A percentile compares a stretch with the other conserved stretches of the same genome.
Evolutionary conservation across 1,140 invertebrate species (phyloP).

Genomic region (Formica selysi): DNA sequence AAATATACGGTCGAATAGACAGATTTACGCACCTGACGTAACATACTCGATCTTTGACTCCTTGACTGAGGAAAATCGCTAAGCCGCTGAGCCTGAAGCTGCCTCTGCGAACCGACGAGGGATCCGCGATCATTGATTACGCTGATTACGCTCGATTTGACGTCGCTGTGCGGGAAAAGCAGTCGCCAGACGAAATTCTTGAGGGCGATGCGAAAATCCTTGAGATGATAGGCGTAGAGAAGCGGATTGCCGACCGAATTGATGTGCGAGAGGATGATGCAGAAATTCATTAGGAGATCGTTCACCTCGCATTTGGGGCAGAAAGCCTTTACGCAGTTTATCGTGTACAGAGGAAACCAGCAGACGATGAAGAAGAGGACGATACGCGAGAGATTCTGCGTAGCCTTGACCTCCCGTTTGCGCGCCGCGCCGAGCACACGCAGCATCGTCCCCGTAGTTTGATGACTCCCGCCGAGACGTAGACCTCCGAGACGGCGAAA

Average conservation of each 20-base stretch:
- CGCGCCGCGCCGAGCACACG: conserved; percentile 92
- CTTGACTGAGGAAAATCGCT: neutral
- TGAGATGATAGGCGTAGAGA: conserved; percentile 95
- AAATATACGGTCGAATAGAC: neutral
- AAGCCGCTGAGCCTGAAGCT: conserved; percentile 42
- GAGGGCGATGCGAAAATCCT: conserved; percentile 93
- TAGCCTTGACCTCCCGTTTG: conserved; percentile 95
- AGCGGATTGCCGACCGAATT: conserved; percentile 96
- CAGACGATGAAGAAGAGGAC: conserved; percentile 97
- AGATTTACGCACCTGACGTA: conserved; percentile 53
- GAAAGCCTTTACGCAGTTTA: conserved; percentile 95
- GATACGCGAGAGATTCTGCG: conserved; percentile 95
- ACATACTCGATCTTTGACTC: conserved; percentile 19
- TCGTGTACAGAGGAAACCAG: conserved; percentile 97
- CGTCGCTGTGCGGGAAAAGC: conserved; percentile 63
- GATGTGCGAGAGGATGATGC: conserved; percentile 95
- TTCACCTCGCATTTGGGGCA: conserved; percentile 90
- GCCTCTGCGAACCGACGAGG: conserved; percentile 64
- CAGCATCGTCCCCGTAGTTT: conserved; percentile 89
- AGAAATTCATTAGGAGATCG: conserved; percentile 91
- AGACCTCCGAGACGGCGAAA: conserved; percentile 10
- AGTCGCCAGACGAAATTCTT: conserved; percentile 88
- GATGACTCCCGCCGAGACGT: conserved; percentile 1
- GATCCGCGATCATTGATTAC: conserved; percentile 73
- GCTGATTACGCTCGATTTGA: conserved; percentile 66